A percentile compares a stretch with the other conserved stretches of the same genome.
These are phyloP conservation scores for Nomada ruficornis DNA, from an alignment of 2,888 invertebrate species.

Conservation along the genomic window DNA sequence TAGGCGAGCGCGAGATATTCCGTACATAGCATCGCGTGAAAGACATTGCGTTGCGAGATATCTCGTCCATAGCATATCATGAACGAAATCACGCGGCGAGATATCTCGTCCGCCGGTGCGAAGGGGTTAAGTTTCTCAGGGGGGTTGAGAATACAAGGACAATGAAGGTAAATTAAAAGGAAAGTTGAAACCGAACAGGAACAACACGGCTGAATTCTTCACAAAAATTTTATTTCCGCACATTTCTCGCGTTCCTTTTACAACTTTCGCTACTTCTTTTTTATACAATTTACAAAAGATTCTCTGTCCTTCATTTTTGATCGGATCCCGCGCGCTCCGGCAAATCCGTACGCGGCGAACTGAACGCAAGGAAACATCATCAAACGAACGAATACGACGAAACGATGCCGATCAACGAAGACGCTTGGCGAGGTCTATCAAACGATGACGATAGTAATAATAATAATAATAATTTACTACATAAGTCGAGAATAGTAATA, in stretches of 20 bases:
- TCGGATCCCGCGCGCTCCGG: not conserved
- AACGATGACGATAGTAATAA: constrained; percentile 37
- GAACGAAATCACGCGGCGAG: too few relatives aligned
- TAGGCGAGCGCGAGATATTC: too few relatives aligned
- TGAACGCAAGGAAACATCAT: constrained; percentile 1
- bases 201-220: constrained; percentile 21
- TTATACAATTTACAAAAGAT: constrained; percentile 58
- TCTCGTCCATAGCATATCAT: too few relatives aligned
- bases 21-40: too few relatives aligned
- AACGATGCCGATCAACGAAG: constrained; percentile 21
- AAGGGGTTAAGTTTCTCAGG: too few relatives aligned
- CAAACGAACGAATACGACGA: constrained; percentile 5
- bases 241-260: constrained; percentile 51
- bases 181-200: not conserved
- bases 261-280: constrained; percentile 43
- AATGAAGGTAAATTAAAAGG: too few relatives aligned
- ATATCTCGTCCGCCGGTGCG: too few relatives aligned
- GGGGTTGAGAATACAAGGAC: not conserved
- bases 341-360: constrained; percentile 5
- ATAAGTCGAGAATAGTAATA: constrained; percentile 14
- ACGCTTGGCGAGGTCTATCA: constrained; percentile 26
- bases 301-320: constrained; percentile 14
- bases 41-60: too few relatives aligned
- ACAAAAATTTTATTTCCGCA: constrained; percentile 59
- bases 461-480: constrained; percentile 41